Conservation (phyloP, 2,888 invertebrate genomes). For the Gibbula magus region DNA sequence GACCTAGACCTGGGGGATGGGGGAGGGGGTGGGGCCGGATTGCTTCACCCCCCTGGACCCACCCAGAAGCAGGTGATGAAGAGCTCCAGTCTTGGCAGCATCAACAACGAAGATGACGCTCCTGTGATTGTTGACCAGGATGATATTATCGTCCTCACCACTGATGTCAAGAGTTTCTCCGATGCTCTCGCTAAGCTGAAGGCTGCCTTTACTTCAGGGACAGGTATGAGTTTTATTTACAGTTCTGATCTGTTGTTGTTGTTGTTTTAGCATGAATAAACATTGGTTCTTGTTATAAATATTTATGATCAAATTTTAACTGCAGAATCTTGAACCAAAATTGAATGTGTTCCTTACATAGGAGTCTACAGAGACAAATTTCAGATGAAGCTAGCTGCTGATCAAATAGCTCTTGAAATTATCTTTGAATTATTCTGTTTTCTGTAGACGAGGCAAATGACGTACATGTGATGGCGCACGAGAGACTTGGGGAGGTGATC, state of each 20-base stretch:
- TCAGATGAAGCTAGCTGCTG: no score
- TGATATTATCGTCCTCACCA: slow-evolving; percentile 76
- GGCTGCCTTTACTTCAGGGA: slow-evolving; percentile 73
- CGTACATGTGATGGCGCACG: slow-evolving; percentile 74
- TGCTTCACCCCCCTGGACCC: neutral
- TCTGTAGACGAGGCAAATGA: slow-evolving; percentile 64
- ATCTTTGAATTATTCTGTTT: neutral
- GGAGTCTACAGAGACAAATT: no score
- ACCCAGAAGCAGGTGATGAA: slow-evolving; percentile 46
- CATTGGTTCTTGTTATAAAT: no score
- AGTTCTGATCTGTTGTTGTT: no score
- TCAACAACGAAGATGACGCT: slow-evolving; percentile 72
- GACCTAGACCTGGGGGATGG: slow-evolving; percentile 2
- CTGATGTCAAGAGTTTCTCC: slow-evolving; percentile 77
- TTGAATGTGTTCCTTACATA: no score
- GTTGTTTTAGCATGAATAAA: no score
- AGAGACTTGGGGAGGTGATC: slow-evolving; percentile 77
- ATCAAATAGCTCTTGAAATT: no score
- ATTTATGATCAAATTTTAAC: no score
- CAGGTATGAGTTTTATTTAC: slow-evolving; percentile 59
- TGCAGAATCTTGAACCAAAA: no score
- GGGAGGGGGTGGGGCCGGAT: neutral
- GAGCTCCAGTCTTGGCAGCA: slow-evolving; percentile 63
- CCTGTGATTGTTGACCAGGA: slow-evolving; percentile 75
- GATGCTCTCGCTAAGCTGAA: slow-evolving; percentile 76